phyloP scores from a whole-genome alignment of 2,797 vertebrate species.

The Myioborus melanocephalus region DNA sequence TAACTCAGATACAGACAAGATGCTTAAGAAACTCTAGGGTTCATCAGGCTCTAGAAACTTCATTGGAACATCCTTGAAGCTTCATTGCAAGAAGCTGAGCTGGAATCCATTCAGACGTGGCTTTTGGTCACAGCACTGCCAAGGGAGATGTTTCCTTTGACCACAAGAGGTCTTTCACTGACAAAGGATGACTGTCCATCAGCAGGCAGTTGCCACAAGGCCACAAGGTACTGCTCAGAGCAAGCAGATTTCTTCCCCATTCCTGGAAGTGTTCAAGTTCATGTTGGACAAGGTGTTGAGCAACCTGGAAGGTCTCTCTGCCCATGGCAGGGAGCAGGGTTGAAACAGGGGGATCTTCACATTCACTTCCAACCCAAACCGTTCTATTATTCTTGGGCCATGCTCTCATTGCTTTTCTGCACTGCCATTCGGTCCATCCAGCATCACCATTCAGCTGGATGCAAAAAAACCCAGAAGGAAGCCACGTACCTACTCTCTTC shows the following conservation, averaged over 20 bases:
- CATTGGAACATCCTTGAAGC: neutral
- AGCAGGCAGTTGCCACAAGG: neutral
- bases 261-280: neutral
- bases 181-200: too few species aligned
- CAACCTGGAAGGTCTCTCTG: neutral
- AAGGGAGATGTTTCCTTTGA: neutral
- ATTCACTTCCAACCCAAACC: neutral
- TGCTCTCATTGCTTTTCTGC: neutral
- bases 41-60: neutral
- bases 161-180: neutral
- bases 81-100: neutral
- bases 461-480: neutral
- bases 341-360: neutral
- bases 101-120: rapidly evolving
- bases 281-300: neutral
- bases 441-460: neutral
- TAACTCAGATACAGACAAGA: neutral
- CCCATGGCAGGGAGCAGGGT: neutral
- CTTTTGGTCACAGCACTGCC: neutral
- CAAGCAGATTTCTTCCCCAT: neutral
- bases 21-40: neutral
- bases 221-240: neutral
- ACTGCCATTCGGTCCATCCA: neutral
- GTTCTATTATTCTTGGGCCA: neutral
- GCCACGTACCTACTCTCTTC: neutral